These are phyloP conservation scores for Clarias platycephalus DNA, from an alignment of 2,797 vertebrate species.

Conservation along the genomic window DNA sequence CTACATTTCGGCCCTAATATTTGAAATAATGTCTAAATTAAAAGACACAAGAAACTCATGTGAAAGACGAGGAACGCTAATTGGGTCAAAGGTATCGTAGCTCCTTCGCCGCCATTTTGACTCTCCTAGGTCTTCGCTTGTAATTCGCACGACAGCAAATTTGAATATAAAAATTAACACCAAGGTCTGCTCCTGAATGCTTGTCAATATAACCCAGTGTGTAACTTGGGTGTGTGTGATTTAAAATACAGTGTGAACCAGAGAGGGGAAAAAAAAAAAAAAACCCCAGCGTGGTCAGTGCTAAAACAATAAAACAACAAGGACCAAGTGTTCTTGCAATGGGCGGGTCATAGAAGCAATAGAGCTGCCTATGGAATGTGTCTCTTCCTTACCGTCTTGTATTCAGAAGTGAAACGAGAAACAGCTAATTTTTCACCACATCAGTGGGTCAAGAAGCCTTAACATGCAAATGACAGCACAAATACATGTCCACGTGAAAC, in stretches of 20 bases:
- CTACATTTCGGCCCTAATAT: not conserved
- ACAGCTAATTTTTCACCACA: not conserved
- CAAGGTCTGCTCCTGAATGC: not conserved
- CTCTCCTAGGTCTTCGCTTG: not conserved
- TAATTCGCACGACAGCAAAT: not conserved
- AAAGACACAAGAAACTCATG: not conserved
- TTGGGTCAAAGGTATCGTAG: constrained; percentile 35
- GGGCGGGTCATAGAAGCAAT: not conserved
- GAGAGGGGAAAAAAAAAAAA: not conserved
- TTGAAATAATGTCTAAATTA: not conserved
- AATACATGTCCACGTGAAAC: not conserved
- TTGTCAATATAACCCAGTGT: not conserved
- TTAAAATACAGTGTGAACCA: not conserved
- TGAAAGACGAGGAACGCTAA: constrained; percentile 35
- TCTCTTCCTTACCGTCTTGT: not conserved
- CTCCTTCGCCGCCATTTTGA: constrained; percentile 47
- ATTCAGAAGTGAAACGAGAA: not conserved
- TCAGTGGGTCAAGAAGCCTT: not conserved
- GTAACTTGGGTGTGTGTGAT: not conserved
- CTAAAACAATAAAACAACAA: not conserved
- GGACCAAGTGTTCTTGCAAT: not conserved
- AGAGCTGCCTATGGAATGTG: not conserved
- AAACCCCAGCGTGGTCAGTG: not conserved
- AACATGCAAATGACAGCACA: not conserved
- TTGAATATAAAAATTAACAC: not conserved